A percentile compares a stretch with the other conserved stretches of the same genome.
phyloP scores from a whole-genome alignment of 2,113 vertebrate species.

The Fregata magnificens region DNA sequence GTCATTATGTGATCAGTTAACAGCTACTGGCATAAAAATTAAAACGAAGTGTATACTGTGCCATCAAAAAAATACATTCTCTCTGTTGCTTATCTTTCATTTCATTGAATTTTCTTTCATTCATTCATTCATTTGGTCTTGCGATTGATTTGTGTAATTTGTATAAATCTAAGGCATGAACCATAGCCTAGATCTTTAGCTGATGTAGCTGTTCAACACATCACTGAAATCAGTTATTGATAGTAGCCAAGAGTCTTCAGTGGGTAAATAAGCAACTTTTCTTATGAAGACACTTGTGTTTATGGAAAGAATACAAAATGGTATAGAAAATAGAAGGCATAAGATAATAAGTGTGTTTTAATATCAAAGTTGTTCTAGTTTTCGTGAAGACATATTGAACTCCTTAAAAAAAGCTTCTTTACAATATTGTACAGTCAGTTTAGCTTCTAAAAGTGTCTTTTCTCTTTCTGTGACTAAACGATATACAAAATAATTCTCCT shows the following conservation, averaged over 20 bases:
- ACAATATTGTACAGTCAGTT: neutral
- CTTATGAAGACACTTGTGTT: neutral
- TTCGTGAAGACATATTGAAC: neutral
- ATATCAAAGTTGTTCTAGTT: neutral
- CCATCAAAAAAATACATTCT: neutral
- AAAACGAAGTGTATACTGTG: neutral
- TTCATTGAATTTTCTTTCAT: neutral
- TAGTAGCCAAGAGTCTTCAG: neutral
- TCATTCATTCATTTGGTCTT: neutral
- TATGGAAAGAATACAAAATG: neutral
- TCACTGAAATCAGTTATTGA: neutral
- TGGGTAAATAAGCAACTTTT: neutral
- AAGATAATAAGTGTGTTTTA: neutral
- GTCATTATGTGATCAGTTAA: neutral
- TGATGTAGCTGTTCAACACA: neutral
- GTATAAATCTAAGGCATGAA: neutral
- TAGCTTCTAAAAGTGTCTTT: neutral
- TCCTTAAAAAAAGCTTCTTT: neutral
- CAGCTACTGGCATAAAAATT: neutral
- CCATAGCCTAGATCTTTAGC: neutral
- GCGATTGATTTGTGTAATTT: neutral
- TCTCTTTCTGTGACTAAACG: neutral
- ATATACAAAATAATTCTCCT: neutral
- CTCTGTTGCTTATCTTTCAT: neutral
- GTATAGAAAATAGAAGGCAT: neutral